Percentiles rank a stretch among this genome's conserved stretches.
These are phyloP conservation scores for Crossaster papposus DNA, from an alignment of 53 echinoderm and acorn worm species.

Conservation along the genomic window DNA sequence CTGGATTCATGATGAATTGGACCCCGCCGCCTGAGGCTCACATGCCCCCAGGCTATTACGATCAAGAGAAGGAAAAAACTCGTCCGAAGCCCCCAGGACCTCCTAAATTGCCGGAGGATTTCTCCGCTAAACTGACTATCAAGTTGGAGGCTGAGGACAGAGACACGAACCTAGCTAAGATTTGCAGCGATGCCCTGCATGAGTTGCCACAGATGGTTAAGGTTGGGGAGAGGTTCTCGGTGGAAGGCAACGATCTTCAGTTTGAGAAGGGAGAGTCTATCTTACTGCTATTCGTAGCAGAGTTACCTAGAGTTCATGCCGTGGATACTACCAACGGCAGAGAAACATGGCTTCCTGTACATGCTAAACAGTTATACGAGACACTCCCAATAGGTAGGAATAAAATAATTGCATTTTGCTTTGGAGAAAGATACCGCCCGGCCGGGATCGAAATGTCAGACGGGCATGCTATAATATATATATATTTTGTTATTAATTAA, in stretches of 20 bases:
- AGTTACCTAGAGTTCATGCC: slow-evolving; percentile 62
- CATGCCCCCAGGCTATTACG: neutral
- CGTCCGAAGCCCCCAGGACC: slow-evolving; percentile 5
- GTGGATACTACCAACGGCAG: slow-evolving; percentile 50
- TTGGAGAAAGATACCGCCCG: neutral
- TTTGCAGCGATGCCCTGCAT: slow-evolving; percentile 42
- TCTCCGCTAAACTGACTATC: slow-evolving; percentile 12
- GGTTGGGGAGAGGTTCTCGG: slow-evolving; percentile 33
- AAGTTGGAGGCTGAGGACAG: slow-evolving; percentile 42
- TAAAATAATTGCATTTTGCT: neutral
- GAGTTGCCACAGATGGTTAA: slow-evolving; percentile 59
- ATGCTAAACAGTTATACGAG: slow-evolving; percentile 75
- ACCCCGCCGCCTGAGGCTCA: neutral
- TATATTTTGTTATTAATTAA: no score
- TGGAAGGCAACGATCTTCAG: slow-evolving; percentile 37
- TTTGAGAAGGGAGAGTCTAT: slow-evolving; percentile 62
- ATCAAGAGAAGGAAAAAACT: no score
- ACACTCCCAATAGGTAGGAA: slow-evolving; percentile 74
- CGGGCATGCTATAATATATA: no score
- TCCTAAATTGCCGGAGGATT: slow-evolving; percentile 20
- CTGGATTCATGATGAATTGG: neutral
- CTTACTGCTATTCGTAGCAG: slow-evolving; percentile 70
- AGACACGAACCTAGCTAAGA: slow-evolving; percentile 39
- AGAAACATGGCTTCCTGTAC: slow-evolving; percentile 66
- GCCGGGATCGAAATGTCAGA: no score